phyloP scores from a whole-genome alignment of 2,888 invertebrate species.

The Callimorpha dominula region DNA sequence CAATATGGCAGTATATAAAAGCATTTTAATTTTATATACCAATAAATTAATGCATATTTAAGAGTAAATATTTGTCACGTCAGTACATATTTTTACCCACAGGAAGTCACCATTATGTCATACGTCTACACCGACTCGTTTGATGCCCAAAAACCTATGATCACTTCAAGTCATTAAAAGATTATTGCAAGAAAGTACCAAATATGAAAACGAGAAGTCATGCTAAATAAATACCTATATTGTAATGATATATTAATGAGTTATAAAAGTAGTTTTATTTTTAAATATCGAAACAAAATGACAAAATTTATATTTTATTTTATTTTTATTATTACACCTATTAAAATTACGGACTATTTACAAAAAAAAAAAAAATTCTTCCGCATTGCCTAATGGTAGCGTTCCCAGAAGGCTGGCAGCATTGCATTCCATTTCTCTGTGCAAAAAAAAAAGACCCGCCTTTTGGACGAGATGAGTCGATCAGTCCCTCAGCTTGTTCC shows the following conservation, averaged over 20 bases:
- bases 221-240: slow-evolving; percentile 4
- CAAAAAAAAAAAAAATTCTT: too few species aligned
- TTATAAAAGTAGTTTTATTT: neutral
- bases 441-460: too few species aligned
- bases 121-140: slow-evolving; percentile 73
- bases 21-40: neutral
- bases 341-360: too few species aligned
- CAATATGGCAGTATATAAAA: too few species aligned
- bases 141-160: slow-evolving; percentile 49
- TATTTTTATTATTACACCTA: too few species aligned
- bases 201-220: neutral
- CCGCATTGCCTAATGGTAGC: too few species aligned
- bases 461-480: too few species aligned
- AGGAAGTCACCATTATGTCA: slow-evolving; percentile 75
- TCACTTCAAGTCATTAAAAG: slow-evolving; percentile 8
- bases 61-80: neutral
- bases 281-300: neutral
- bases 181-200: neutral
- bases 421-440: too few species aligned
- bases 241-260: slow-evolving; percentile 11
- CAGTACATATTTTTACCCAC: slow-evolving; percentile 36
- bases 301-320: too few species aligned
- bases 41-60: neutral
- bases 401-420: too few species aligned
- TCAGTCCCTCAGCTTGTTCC: too few species aligned